These are phyloP conservation scores for Pterois miles DNA, from an alignment of 2,797 vertebrate genomes.

Conservation along the genomic window DNA sequence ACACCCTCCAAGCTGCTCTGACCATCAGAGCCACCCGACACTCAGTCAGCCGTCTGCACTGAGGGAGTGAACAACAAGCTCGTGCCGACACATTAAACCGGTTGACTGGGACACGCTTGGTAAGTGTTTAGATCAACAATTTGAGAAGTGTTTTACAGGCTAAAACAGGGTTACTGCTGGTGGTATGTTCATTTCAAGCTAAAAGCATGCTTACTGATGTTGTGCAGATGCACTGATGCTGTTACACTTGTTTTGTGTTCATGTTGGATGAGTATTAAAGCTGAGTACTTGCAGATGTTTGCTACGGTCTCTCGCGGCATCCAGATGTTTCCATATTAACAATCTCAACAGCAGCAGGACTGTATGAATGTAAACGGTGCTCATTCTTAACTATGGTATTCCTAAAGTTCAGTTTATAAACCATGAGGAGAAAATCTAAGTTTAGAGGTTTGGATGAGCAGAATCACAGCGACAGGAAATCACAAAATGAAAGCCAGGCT, in stretches of 20 bases:
- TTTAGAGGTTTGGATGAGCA: background rate
- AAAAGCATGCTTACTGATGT: background rate
- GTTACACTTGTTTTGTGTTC: background rate
- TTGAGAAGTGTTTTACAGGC: background rate
- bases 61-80: background rate
- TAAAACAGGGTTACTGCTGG: background rate
- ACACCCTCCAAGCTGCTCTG: background rate
- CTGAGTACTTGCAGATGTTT: background rate
- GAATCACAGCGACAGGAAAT: background rate
- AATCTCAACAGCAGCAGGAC: background rate
- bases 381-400: background rate
- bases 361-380: background rate
- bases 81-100: background rate
- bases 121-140: slow-evolving; percentile 11
- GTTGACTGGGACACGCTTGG: background rate
- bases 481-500: background rate
- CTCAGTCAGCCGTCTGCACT: background rate
- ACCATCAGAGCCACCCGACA: rapidly evolving
- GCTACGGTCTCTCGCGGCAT: background rate
- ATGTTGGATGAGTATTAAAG: background rate
- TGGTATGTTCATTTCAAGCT: background rate
- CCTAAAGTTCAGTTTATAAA: background rate
- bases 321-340: background rate
- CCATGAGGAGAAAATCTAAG: background rate
- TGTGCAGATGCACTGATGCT: no score